phyloP scores from a whole-genome alignment of 2,888 invertebrate genomes.

The Plusia festucae region DNA sequence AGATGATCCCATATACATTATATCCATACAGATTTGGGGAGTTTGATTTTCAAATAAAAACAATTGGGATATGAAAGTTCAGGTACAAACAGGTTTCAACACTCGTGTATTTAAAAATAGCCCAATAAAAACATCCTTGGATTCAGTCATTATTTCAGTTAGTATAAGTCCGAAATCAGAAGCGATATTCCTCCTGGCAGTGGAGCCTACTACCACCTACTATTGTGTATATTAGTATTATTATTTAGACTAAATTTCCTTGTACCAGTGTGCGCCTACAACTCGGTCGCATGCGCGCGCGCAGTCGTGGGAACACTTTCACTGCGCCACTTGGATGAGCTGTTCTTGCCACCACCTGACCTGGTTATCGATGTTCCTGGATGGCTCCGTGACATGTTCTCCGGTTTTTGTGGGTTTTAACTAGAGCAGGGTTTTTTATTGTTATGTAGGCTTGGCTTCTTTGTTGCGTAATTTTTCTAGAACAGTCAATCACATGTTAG shows the following conservation, averaged over 20 bases:
- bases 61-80: too few relatives aligned
- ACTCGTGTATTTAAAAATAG: too few relatives aligned
- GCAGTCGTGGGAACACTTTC: slow-evolving; percentile 82
- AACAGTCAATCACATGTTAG: neutral
- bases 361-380: slow-evolving; percentile 38
- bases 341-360: slow-evolving; percentile 47
- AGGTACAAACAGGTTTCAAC: too few relatives aligned
- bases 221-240: neutral
- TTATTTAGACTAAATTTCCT: too few relatives aligned
- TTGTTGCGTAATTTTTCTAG: neutral
- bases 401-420: slow-evolving; percentile 18
- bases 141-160: too few relatives aligned
- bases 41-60: too few relatives aligned
- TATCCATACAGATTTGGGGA: too few relatives aligned
- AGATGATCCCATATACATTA: too few relatives aligned
- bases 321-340: slow-evolving; percentile 63
- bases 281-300: slow-evolving; percentile 52
- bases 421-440: neutral
- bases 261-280: slow-evolving; percentile 1
- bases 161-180: too few relatives aligned
- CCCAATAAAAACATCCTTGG: too few relatives aligned
- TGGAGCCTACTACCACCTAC: neutral
- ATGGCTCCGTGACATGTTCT: slow-evolving; percentile 27
- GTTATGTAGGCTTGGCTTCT: neutral
- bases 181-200: too few relatives aligned